Evolutionary conservation across 2,113 vertebrate species (phyloP), one percentile per base, ranked within the genome.

Genomic region (Archilochus colubris): DNA sequence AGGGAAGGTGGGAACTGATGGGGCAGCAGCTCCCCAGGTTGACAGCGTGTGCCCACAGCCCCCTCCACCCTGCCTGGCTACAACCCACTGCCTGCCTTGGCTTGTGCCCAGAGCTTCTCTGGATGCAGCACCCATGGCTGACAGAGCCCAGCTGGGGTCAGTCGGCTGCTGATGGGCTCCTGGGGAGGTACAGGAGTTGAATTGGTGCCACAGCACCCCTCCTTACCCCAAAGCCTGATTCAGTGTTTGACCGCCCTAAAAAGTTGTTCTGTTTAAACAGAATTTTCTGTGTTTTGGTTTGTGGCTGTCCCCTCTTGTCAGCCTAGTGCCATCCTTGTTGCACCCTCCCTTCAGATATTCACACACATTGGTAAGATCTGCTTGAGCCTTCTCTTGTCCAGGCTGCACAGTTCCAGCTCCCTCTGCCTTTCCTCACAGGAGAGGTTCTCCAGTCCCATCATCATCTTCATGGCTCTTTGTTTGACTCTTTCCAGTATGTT

Each of bases 1-100:
- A 0, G 83, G 85, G 88, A 58, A 93, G 90, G 75, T 73, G 57
- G 82, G 46, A 88, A 59, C 62, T 94, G 88, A 93, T 3, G 16
- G 68, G n/a, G n/a, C 1, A 0, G 67, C 88, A 95, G 88, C 59
- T 80, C 46, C 79, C 38, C 0, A 1, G n/a, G 22, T 51, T 91
- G 82, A 81, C 82, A 93, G 64, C 33, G 68, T 2, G 3, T 14
- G 58, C 33, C 80, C 55, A 33, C 1, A 2, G 80, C 76, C 50
- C 25, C 62, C 36, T 23, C 4, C 8, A 33, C 24, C 63, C 51
- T 55, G 84, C 64, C 44, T 10, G 14, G 58, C 15, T 70, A 76
- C 54, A 53, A 33, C 70, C 59, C 1, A 1, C 59, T 6, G 4
- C n/a, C 40, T 0, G 0, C 36, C 51, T 44, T 23, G 20, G 51